Percentiles rank a stretch among this genome's conserved stretches.
phyloP scores from a whole-genome alignment of 2,113 vertebrate genomes.

The Nymphicus hollandicus region DNA sequence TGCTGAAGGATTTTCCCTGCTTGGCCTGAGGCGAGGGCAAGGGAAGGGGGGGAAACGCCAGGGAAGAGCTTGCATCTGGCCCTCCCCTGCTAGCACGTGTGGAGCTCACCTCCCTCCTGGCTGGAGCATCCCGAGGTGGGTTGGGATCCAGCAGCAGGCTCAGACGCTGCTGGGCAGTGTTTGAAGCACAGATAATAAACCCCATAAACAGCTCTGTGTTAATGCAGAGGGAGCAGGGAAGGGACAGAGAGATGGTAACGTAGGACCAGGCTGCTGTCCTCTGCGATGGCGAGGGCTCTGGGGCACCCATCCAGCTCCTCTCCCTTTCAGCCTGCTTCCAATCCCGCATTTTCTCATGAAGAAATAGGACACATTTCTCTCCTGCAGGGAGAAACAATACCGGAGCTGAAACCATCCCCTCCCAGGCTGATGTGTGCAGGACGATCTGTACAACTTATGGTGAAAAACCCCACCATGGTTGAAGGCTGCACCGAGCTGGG shows the following conservation, averaged over 20 bases:
- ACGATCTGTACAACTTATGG: background rate
- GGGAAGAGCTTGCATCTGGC: constrained; percentile 22
- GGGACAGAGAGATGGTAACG: background rate
- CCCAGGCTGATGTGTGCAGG: background rate
- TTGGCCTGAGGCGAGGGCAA: constrained; percentile 40
- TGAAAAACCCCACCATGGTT: fast-evolving
- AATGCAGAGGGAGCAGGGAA: background rate
- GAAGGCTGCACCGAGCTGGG: background rate
- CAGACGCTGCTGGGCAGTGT: background rate
- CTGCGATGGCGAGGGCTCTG: background rate
- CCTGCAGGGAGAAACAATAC: constrained; percentile 9
- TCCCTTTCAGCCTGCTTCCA: constrained; percentile 20
- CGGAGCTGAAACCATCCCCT: constrained; percentile 17
- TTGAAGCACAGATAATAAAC: background rate
- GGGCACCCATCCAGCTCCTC: background rate
- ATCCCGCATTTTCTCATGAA: background rate
- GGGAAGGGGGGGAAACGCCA: background rate
- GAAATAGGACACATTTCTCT: constrained; percentile 37
- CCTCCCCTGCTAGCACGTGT: background rate
- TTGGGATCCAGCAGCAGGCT: background rate
- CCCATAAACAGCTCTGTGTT: background rate
- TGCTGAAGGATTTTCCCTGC: constrained; percentile 55
- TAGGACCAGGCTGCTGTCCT: background rate
- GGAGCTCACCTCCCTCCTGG: constrained; percentile 17
- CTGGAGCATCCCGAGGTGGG: constrained; percentile 12